Percentiles rank a stretch among this genome's conserved stretches.
Evolutionary conservation across 2,888 invertebrate genomes (phyloP).

Genomic region (Aphodius granarius): DNA sequence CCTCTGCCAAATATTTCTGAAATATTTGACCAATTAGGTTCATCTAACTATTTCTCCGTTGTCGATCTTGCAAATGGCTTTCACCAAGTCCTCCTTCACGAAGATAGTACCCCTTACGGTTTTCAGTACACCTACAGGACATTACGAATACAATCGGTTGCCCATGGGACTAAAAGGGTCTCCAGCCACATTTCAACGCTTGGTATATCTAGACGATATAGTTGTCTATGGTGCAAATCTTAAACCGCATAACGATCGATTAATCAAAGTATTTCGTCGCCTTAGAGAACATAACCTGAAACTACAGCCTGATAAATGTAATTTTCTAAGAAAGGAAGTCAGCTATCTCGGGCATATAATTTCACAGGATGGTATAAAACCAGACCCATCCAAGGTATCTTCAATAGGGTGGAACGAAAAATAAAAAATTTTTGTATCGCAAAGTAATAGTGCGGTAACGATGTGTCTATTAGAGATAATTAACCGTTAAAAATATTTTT

Average conservation of each 20-base stretch:
- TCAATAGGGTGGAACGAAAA: too few relatives aligned
- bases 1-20: conserved; percentile 35
- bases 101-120: conserved; percentile 29
- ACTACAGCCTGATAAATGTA: conserved; percentile 23
- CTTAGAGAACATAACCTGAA: conserved; percentile 23
- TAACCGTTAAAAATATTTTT: too few relatives aligned
- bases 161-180: conserved; percentile 26
- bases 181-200: conserved; percentile 23
- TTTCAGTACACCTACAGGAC: conserved; percentile 26
- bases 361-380: conserved; percentile 24
- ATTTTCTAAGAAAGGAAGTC: conserved; percentile 26
- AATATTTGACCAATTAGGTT: conserved; percentile 37
- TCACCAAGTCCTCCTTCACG: conserved; percentile 39
- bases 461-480: too few relatives aligned
- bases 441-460: too few relatives aligned
- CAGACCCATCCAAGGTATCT: conserved; percentile 19
- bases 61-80: conserved; percentile 39
- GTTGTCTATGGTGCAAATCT: conserved; percentile 22
- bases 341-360: conserved; percentile 22
- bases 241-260: conserved; percentile 19
- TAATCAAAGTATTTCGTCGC: conserved; percentile 21
- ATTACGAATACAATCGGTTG: conserved; percentile 28
- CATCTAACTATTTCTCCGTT: conserved; percentile 35
- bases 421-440: too few relatives aligned
- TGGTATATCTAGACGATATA: conserved; percentile 28